Evolutionary conservation across 2,888 invertebrate species (phyloP), one percentile per base, ranked within the genome.

Genomic region (Sturmia bella): DNA sequence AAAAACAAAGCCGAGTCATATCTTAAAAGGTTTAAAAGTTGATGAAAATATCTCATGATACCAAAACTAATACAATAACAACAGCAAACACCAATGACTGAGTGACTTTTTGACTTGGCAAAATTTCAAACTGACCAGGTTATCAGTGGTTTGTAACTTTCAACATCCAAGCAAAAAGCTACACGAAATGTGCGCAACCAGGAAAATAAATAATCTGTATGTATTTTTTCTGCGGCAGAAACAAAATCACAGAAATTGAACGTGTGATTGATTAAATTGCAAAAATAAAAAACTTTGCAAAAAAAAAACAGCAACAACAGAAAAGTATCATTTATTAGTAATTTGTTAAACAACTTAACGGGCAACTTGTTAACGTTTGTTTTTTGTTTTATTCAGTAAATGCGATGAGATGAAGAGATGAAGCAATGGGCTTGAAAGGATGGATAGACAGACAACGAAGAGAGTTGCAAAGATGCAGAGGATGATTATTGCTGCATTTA

Each of bases 281-380:
- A 87, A 88, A 87, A 50, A 43, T 2, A 19, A 37, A 59, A 3
- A 32, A 57, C 0, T 41, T 11, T 24, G 19, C 32, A 32, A 56
- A 39, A 61, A 54, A 59, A 66, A n/a, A n/a, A n/a, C n/a, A n/a
- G n/a, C 50, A 54, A 39, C 17, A 37, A 59, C 11, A 59, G 32
- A 64, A 68, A 76, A 89, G 89, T 87, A 88, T 88, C 88, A 89
- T 88, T 88, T 89, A 89, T 87, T 85, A 85, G 81, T 86, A 89
- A 88, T 88, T 88, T 88, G 88, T 87, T 84, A 85, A 85, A 84
- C 75, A 84, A 79, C 84, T 82, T 82, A 70, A 82, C 82, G 69
- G 82, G 70, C 78, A 78, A 82, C 78, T 82, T 82, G 82, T 75
- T 82, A 82, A 78, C 78, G 69, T 37, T 69, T 76, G 64, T 74